Base-by-base conservation (phyloP, 2,113 vertebrate genomes). In the Oreochromis spilurus region DNA sequence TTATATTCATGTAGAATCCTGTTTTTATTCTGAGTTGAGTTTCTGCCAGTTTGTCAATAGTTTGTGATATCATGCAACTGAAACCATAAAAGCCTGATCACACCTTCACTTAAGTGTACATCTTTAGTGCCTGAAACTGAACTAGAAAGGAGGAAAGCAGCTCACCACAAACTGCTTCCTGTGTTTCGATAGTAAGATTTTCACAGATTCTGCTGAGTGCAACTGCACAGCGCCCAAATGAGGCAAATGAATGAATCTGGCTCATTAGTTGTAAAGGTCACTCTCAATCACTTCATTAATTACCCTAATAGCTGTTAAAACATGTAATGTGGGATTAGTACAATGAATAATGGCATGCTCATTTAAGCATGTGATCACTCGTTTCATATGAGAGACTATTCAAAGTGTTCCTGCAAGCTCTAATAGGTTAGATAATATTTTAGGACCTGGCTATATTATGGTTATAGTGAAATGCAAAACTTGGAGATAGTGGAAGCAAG, bases 81-180 rank as follows among this genome's bases (percentile, higher is more conserved):
- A 86, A 88, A 90, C 31, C 45, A 4, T 55, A 21, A n/a, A 55
- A 31, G 19, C 21, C 9, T 21, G 40, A 19, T 82, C 17, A 86
- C 83, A 88, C 78, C 78, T 84, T 90, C 53, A 62, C 80, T 88
- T 29, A 16, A 45, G 10, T 5, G 17, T 3, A 29, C n/a, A 31
- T 5, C 16, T 58, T 21, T 31, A 17, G 57, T 55, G 43, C 81
- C 85, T 83, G 70, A 48, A 45, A 40, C 80, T 21, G 26, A 3
- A 2, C n/a, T 13, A 2, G 54, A 3, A 81, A 75, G 72, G 53
- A 55, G 45, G 24, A 65, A 55, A 13, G 31, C 40, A 36, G 54
- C 82, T 83, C 34, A 81, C 89, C 91, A 55, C 89, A 92, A 87
- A 80, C 83, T 50, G 84, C 31, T 82, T 88, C 81, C 79, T 88